Evolutionary conservation across 2,888 invertebrate genomes (phyloP).

Genomic region (Loripinus fragilis): DNA sequence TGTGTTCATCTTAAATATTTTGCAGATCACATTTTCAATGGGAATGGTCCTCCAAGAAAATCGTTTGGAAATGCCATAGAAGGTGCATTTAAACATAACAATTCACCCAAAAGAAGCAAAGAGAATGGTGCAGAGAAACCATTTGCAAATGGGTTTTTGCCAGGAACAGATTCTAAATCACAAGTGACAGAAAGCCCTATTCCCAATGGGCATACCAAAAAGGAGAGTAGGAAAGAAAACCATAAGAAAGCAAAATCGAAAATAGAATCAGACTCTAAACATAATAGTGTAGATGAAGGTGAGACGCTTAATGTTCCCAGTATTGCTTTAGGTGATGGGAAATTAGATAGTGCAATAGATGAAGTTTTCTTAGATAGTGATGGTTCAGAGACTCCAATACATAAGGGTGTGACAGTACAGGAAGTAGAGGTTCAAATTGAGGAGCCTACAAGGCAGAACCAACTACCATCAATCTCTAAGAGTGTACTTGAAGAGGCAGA

Average conservation of each 20-base stretch:
- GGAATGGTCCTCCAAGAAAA: neutral
- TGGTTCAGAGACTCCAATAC: constrained; percentile 45
- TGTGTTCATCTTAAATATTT: no score
- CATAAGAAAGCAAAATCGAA: neutral
- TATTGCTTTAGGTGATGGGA: neutral
- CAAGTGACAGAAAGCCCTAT: neutral
- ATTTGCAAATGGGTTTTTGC: neutral
- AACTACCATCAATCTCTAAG: constrained; percentile 49
- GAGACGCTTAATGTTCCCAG: neutral
- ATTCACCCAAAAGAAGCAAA: no score
- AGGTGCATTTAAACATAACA: neutral
- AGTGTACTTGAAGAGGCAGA: constrained; percentile 34
- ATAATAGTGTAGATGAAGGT: constrained; percentile 12
- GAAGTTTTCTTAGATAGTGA: constrained; percentile 52
- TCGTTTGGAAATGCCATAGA: constrained; percentile 6
- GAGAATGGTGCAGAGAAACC: neutral
- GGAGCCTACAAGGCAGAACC: constrained; percentile 45
- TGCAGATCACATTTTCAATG: neutral
- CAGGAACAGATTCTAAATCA: neutral
- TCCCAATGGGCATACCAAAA: constrained; percentile 3
- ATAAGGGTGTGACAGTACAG: constrained; percentile 37
- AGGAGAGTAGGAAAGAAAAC: neutral
- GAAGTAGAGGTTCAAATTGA: constrained; percentile 63
- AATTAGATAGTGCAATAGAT: constrained; percentile 23
- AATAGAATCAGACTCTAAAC: constrained; percentile 5